These are phyloP conservation scores for Takifugu ocellatus DNA, from an alignment of 2,797 vertebrate genomes.

Conservation along the genomic window DNA sequence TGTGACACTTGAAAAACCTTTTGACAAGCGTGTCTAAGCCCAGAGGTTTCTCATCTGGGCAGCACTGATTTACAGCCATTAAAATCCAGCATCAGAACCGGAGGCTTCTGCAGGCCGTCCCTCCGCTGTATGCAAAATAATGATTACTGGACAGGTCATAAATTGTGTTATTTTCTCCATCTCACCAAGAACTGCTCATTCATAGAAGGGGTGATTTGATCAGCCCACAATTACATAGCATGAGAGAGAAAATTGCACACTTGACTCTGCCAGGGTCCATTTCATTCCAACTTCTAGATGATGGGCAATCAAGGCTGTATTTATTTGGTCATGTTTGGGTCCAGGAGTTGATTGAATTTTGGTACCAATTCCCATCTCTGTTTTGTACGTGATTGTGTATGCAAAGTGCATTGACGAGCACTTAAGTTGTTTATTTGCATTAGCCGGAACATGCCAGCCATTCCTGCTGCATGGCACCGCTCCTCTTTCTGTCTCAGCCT, in stretches of 20 bases:
- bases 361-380: constrained; percentile 46
- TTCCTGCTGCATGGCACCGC: constrained; percentile 36
- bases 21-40: constrained; percentile 46
- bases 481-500: constrained; percentile 42
- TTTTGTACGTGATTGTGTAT: constrained; percentile 57
- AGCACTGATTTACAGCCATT: constrained; percentile 39
- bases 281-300: constrained; percentile 61
- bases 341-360: constrained; percentile 61
- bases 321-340: constrained; percentile 62
- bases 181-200: constrained; percentile 59
- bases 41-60: constrained; percentile 38
- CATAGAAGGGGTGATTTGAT: constrained; percentile 60
- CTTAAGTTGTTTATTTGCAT: constrained; percentile 51
- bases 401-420: constrained; percentile 50
- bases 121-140: constrained; percentile 58
- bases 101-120: constrained; percentile 39
- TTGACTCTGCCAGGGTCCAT: constrained; percentile 62
- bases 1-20: constrained; percentile 58
- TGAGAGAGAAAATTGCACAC: constrained; percentile 59
- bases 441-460: constrained; percentile 20
- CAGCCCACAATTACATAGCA: constrained; percentile 58
- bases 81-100: constrained; percentile 41
- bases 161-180: constrained; percentile 66
- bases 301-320: constrained; percentile 64
- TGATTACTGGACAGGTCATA: constrained; percentile 64